Evolutionary conservation across 2,888 invertebrate genomes (phyloP).

Genomic region (Agrotis puta): DNA sequence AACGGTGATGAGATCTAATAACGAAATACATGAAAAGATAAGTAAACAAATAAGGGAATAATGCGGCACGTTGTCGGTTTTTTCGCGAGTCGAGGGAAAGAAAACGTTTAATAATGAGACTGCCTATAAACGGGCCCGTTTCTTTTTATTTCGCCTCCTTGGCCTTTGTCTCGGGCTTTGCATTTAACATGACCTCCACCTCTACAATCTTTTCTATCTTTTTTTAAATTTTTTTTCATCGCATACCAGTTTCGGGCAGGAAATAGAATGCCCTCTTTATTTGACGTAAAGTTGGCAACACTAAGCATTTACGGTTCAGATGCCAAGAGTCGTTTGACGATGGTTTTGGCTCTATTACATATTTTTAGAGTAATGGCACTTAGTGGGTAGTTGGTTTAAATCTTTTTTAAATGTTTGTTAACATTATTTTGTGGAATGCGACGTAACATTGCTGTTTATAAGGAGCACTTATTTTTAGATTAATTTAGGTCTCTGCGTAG

Average conservation of each 20-base stretch:
- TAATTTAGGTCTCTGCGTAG: background rate
- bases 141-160: constrained; percentile 79
- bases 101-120: constrained; percentile 84
- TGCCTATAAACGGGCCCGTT: constrained; percentile 79
- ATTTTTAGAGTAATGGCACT: constrained; percentile 47
- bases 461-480: background rate
- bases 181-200: constrained; percentile 68
- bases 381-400: constrained; percentile 11
- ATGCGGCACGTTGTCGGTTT: constrained; percentile 70
- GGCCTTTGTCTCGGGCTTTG: constrained; percentile 77
- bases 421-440: background rate
- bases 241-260: constrained; percentile 54
- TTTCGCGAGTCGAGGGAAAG: constrained; percentile 73
- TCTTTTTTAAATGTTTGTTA: constrained; percentile 14
- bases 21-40: constrained; percentile 68
- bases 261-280: constrained; percentile 66
- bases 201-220: constrained; percentile 50
- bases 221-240: constrained; percentile 56
- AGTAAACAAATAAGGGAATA: constrained; percentile 73
- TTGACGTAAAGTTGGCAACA: constrained; percentile 69
- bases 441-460: background rate
- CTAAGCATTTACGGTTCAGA: constrained; percentile 56
- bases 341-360: constrained; percentile 57
- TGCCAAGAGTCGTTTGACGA: constrained; percentile 60
- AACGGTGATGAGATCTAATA: constrained; percentile 61